Evolutionary conservation across 2,797 vertebrate species (phyloP), one percentile per base, ranked within the genome.

Genomic region (Poecilia wingei): DNA sequence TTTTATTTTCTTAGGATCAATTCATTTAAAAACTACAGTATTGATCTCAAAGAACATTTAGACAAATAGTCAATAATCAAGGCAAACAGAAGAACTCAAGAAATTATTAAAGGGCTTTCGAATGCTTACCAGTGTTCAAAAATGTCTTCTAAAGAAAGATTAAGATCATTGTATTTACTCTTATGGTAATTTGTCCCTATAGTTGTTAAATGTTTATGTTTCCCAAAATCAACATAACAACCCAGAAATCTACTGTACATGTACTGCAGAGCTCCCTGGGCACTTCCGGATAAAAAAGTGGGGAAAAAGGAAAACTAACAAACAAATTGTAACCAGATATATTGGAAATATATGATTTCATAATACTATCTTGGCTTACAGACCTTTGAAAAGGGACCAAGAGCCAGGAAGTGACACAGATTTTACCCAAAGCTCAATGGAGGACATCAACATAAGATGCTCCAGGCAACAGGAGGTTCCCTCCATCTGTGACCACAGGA

Each of bases 361-460:
- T 53, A 43, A 75, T 20, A 36, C 4, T n/a, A 0, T 64, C 61
- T 82, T 70, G 36, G 5, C 73, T 82, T 80, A 51, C 87, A 96
- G 95, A 36, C 95, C 96, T 64, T 91, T 96, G 12, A 96, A 90
- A 83, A 92, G 94, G 84, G 94, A 95, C 78, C 90, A 94, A 86
- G 95, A 96, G 39, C 93, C 95, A 18, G 96, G 94, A 69, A 96
- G 96, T 25, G 96, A 96, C 90, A 96, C 95, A 18, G 96, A 96
- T 75, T 88, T 96, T 69, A 96, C 96, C 74, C 96, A 96, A 92
- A 96, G 96, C 78, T 96, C 96, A 8, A 94, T 96, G 95, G 96
- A 96, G 75, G 96, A 96, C 91, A 88, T 96, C 83, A 96, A 59
- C 33, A 84, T 75, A 14, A 93, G 88, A 73, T 91, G 85, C 77